A percentile compares a stretch with the other conserved stretches of the same genome.
Conservation (phyloP, 2,888 invertebrate genomes). For the Alloscopus bannaensis region DNA sequence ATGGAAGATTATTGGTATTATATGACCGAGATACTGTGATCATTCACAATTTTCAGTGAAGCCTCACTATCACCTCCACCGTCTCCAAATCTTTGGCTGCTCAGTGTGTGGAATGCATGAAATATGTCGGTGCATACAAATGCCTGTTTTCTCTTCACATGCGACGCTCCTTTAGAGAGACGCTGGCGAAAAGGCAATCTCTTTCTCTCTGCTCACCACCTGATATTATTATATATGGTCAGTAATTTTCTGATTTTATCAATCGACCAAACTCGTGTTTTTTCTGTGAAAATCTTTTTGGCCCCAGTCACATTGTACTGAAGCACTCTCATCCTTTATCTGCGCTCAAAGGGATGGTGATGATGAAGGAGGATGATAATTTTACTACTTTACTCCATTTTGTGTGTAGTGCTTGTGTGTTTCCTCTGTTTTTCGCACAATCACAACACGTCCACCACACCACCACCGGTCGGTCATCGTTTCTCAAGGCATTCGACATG, state of each 20-base stretch:
- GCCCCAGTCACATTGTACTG: conserved; percentile 19
- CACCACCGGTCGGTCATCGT: too few species aligned
- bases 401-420: not conserved
- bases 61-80: conserved; percentile 7
- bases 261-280: conserved; percentile 47
- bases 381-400: conserved; percentile 21
- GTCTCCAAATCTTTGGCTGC: not conserved
- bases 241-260: conserved; percentile 65
- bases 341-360: conserved; percentile 7
- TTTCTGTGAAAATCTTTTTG: conserved; percentile 11
- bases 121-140: not conserved
- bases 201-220: conserved; percentile 39
- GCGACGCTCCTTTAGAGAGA: not conserved
- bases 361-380: conserved; percentile 37
- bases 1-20: conserved; percentile 25
- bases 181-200: not conserved
- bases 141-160: conserved; percentile 6
- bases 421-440: conserved; percentile 25
- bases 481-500: too few species aligned
- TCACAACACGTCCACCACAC: conserved; percentile 9
- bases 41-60: too few species aligned
- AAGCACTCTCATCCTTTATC: not conserved
- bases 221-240: conserved; percentile 63
- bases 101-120: conserved; percentile 1
- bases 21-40: conserved; percentile 1